Evolutionary conservation across 2,797 vertebrate species (phyloP).

Genomic region (Taeniopygia guttata): DNA sequence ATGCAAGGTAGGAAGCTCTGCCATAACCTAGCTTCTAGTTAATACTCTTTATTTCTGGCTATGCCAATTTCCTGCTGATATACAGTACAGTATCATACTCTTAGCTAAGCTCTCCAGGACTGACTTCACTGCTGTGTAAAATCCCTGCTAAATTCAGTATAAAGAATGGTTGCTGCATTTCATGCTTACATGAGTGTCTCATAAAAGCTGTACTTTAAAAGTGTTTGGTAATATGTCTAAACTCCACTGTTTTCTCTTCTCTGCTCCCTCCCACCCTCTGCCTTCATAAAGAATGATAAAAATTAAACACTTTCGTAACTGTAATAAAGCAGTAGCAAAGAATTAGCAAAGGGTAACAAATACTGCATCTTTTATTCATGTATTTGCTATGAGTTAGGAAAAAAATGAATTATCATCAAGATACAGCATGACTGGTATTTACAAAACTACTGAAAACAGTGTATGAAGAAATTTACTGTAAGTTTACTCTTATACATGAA

Average conservation of each 20-base stretch:
- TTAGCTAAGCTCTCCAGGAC: background rate
- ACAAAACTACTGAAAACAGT: background rate
- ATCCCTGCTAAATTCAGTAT: accelerated
- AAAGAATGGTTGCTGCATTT: background rate
- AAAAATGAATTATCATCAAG: background rate
- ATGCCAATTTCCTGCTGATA: background rate
- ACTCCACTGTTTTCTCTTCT: background rate
- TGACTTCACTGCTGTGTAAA: background rate
- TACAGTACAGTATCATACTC: accelerated
- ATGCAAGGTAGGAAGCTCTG: background rate
- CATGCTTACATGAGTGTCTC: accelerated
- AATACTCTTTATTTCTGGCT: background rate
- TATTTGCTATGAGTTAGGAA: background rate
- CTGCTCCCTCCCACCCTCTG: background rate
- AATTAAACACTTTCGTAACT: background rate
- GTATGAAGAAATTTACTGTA: background rate
- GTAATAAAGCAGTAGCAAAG: background rate
- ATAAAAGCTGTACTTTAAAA: background rate
- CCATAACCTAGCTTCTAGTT: background rate
- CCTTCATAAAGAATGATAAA: background rate
- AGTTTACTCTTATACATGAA: background rate
- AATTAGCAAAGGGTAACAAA: background rate
- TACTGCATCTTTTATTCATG: background rate
- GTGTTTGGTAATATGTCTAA: background rate
- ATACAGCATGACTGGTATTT: background rate